Percentiles rank a stretch among this genome's conserved stretches.
phyloP scores from a whole-genome alignment of 2,113 vertebrate species.

The Canis aureus region DNA sequence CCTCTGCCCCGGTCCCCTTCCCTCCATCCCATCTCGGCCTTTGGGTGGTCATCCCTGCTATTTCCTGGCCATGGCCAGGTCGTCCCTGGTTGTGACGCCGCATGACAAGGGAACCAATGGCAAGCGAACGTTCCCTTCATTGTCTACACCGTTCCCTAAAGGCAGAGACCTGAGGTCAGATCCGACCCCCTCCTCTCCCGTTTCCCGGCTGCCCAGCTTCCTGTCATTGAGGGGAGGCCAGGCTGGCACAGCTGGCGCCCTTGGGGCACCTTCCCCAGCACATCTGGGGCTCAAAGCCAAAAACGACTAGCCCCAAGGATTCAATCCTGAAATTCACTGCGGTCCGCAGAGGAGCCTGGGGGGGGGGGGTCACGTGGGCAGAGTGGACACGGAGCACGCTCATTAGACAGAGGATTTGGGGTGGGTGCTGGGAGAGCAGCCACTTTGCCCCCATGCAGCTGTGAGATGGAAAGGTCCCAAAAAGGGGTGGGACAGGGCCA shows the following conservation, averaged over 20 bases:
- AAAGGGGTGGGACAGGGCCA: not conserved
- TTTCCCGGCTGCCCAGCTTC: not conserved
- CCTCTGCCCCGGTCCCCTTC: not conserved
- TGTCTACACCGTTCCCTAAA: not conserved
- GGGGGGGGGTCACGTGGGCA: not conserved
- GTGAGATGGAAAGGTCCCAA: not conserved
- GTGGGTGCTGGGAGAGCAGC: not conserved
- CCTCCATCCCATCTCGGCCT: not conserved
- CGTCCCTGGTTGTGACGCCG: accelerated
- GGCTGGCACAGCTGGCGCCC: not conserved
- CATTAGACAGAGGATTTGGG: conserved; percentile 85
- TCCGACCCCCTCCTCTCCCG: not conserved
- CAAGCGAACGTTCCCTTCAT: not conserved
- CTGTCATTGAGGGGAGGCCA: not conserved
- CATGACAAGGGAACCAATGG: not conserved
- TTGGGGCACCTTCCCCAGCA: not conserved
- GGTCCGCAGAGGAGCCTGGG: conserved; percentile 29
- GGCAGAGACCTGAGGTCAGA: not conserved
- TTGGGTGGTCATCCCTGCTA: not conserved
- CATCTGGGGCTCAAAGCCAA: not conserved
- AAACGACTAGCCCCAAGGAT: not conserved
- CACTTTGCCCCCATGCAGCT: not conserved
- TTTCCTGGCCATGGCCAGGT: not conserved
- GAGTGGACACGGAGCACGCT: conserved; percentile 89
- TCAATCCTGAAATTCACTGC: not conserved